Conservation (phyloP, 2,888 invertebrate species). For the Lymantria monacha region DNA sequence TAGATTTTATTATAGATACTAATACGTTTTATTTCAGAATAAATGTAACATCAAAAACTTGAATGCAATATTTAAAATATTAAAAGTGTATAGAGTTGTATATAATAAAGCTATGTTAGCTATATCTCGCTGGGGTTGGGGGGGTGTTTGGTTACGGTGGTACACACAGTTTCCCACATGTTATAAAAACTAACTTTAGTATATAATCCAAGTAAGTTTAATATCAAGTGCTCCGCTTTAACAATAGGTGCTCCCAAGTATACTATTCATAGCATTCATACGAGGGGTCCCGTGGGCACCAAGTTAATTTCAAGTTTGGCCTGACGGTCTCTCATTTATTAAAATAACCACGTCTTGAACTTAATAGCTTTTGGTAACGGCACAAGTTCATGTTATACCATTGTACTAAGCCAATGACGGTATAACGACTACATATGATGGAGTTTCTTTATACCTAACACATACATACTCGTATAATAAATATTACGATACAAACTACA, state of each 20-base stretch:
- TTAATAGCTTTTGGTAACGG: slow-evolving; percentile 70
- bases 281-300: slow-evolving; percentile 53
- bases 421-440: neutral
- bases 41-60: no score
- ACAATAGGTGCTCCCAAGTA: slow-evolving; percentile 7
- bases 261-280: slow-evolving; percentile 41
- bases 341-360: slow-evolving; percentile 70
- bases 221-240: slow-evolving; percentile 1
- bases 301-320: slow-evolving; percentile 78
- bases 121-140: no score
- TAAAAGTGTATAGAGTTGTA: no score
- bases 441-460: neutral
- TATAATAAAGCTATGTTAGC: no score
- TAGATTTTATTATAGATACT: no score
- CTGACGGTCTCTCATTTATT: slow-evolving; percentile 61
- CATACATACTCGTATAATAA: no score
- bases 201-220: slow-evolving; percentile 9
- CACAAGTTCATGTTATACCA: slow-evolving; percentile 44
- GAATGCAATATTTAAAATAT: no score
- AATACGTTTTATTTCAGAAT: no score
- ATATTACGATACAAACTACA: no score
- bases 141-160: no score
- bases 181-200: neutral
- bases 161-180: neutral
- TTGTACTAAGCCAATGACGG: slow-evolving; percentile 11